A percentile compares a stretch with the other conserved stretches of the same genome.
phyloP scores from a whole-genome alignment of 1,140 invertebrate genomes.

The Drosophila teissieri region DNA sequence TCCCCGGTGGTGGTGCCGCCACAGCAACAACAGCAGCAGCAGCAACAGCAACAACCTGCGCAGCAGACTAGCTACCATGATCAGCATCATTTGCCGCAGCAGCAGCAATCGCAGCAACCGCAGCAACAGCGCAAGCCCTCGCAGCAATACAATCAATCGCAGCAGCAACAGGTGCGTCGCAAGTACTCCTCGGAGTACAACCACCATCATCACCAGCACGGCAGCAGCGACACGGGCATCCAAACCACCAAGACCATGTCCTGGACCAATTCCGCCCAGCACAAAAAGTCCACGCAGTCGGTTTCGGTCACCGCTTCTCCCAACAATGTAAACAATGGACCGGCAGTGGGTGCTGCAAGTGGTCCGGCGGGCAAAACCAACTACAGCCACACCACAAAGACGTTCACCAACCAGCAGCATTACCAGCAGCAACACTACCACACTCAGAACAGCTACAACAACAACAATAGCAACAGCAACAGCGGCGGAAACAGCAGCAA shows the following conservation, averaged over 20 bases:
- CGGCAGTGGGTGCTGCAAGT: constrained; percentile 54
- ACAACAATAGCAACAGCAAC: constrained; percentile 5
- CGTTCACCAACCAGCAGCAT: constrained; percentile 60
- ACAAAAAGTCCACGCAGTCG: constrained; percentile 80
- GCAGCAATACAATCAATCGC: constrained; percentile 55
- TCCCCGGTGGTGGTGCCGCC: constrained; percentile 34
- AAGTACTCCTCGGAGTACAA: constrained; percentile 75
- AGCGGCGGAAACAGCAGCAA: constrained; percentile 42
- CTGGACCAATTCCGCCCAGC: constrained; percentile 80
- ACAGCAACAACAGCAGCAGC: constrained; percentile 28
- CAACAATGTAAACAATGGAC: constrained; percentile 67
- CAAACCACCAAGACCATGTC: constrained; percentile 81
- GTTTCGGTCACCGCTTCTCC: constrained; percentile 82
- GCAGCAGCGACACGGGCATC: constrained; percentile 68
- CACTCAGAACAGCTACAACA: constrained; percentile 29
- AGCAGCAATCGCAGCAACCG: constrained; percentile 48
- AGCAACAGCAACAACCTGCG: constrained; percentile 28
- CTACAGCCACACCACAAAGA: constrained; percentile 43
- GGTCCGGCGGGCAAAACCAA: constrained; percentile 56
- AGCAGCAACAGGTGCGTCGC: constrained; percentile 70
- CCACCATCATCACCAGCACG: constrained; percentile 63
- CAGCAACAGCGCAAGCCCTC: constrained; percentile 57
- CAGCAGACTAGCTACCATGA: constrained; percentile 37
- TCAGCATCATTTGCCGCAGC: constrained; percentile 44
- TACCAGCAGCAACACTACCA: constrained; percentile 52